A percentile compares a stretch with the other conserved stretches of the same genome.
These are phyloP conservation scores for Scaptomyza pallida DNA, from an alignment of 1,140 invertebrate genomes.

Conservation along the genomic window DNA sequence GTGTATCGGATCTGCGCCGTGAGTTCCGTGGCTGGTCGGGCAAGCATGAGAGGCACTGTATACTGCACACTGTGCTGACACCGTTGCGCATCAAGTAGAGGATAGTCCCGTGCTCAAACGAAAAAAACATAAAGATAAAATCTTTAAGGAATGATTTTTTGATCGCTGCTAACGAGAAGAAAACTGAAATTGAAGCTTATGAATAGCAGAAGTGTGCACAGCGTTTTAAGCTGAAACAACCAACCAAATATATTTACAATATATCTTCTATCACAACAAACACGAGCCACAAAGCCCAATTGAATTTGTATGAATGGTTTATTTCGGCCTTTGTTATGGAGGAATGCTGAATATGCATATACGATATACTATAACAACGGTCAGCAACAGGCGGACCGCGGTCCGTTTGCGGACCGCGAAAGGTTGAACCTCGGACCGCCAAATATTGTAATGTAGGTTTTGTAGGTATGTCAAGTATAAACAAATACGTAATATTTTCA, in stretches of 20 bases:
- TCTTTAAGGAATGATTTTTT: conserved; percentile 57
- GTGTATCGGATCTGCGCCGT: conserved; percentile 74
- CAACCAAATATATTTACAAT: conserved; percentile 61
- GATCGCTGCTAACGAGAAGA: conserved; percentile 38
- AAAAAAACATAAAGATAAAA: not conserved
- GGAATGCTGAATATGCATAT: conserved; percentile 15
- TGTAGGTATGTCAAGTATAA: too few relatives aligned
- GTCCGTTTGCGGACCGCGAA: too few relatives aligned
- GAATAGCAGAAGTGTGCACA: conserved; percentile 64
- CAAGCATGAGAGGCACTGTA: conserved; percentile 82
- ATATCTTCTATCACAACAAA: conserved; percentile 59
- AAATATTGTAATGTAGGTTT: too few relatives aligned
- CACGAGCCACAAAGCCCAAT: conserved; percentile 50
- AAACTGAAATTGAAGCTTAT: conserved; percentile 48
- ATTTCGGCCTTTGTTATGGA: conserved; percentile 13
- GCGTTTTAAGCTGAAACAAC: conserved; percentile 78
- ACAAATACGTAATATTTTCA: too few relatives aligned
- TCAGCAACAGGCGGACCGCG: too few relatives aligned
- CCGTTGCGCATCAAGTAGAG: conserved; percentile 77
- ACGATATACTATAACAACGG: too few relatives aligned
- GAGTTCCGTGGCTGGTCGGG: conserved; percentile 83
- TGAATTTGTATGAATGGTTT: conserved; percentile 38
- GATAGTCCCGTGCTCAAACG: conserved; percentile 55
- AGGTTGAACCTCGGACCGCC: too few relatives aligned
- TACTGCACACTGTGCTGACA: conserved; percentile 82